Percentiles rank a stretch among this genome's conserved stretches.
Conservation (phyloP, 2,113 vertebrate species). For the Sapayoa aenigma region DNA sequence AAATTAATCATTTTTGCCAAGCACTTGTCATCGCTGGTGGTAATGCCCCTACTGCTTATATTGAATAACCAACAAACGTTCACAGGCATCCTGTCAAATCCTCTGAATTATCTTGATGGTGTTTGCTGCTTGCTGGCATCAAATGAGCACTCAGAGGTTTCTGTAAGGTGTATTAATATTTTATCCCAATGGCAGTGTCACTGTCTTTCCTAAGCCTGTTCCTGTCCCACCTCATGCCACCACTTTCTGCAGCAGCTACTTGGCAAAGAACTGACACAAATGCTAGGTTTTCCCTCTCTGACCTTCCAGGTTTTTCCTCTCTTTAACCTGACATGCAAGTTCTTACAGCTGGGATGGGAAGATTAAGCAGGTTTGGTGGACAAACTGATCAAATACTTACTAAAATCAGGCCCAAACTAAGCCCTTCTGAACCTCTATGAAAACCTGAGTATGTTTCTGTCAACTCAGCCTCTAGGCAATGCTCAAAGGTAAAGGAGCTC, state of each 20-base stretch:
- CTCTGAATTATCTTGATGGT: neutral
- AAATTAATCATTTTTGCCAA: neutral
- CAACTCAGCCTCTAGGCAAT: neutral
- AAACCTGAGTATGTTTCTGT: neutral
- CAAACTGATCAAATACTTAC: neutral
- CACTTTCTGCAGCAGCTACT: neutral
- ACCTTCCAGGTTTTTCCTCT: neutral
- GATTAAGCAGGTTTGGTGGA: neutral
- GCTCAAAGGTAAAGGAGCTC: neutral
- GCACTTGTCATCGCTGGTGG: neutral
- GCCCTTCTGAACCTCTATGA: neutral
- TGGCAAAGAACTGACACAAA: neutral
- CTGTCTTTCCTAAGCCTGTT: neutral
- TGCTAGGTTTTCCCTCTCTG: neutral
- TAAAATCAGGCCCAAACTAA: neutral
- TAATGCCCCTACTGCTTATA: neutral
- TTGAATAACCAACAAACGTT: neutral
- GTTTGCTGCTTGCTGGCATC: neutral
- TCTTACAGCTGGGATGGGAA: neutral
- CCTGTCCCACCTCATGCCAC: neutral
- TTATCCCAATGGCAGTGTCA: neutral
- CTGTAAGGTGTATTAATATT: neutral
- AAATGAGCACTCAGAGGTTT: neutral
- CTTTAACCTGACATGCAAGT: neutral
- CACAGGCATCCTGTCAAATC: neutral